phyloP scores from a whole-genome alignment of 2,113 vertebrate genomes.

The Trochalopteron elliotii region DNA sequence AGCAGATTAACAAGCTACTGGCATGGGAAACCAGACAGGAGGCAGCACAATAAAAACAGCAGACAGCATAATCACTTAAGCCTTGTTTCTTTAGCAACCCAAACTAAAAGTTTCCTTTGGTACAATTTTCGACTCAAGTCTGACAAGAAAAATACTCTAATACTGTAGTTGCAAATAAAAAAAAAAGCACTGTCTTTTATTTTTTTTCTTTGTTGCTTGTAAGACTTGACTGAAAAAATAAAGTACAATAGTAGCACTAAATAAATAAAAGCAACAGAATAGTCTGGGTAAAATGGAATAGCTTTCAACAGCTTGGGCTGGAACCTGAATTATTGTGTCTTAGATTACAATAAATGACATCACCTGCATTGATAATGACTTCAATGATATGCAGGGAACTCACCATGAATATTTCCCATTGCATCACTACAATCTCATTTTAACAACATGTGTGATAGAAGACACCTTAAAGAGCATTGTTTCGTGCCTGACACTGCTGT shows the following conservation, averaged over 20 bases:
- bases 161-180: neutral
- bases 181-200: neutral
- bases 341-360: neutral
- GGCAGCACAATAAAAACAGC: neutral
- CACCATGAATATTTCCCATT: neutral
- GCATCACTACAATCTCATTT: neutral
- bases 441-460: neutral
- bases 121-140: neutral
- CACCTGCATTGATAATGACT: neutral
- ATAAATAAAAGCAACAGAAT: neutral
- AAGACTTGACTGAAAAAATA: neutral
- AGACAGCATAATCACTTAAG: neutral
- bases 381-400: neutral
- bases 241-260: neutral
- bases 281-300: neutral
- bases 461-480: neutral
- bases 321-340: neutral
- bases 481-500: neutral
- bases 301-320: neutral
- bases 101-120: neutral
- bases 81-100: neutral
- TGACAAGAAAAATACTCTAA: neutral
- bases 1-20: neutral
- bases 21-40: neutral
- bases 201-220: neutral